Conservation (phyloP, 1,140 invertebrate species). For the Leptinotarsa undecemlineata region DNA sequence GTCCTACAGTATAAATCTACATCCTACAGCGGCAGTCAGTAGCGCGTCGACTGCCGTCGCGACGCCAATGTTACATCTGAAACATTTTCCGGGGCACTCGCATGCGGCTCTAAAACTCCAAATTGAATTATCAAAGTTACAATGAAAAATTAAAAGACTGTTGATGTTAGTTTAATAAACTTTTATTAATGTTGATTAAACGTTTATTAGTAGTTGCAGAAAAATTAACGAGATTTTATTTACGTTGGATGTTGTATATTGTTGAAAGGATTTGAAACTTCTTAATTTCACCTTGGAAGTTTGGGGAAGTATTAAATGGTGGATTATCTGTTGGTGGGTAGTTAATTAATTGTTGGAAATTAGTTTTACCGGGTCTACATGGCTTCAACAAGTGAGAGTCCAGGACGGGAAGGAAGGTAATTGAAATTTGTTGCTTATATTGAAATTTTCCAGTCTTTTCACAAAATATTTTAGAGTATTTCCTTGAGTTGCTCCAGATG, state of each 20-base stretch:
- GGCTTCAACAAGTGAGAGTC: conserved; percentile 41
- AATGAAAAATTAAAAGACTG: background rate
- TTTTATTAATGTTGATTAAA: background rate
- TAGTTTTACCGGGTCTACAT: conserved; percentile 22
- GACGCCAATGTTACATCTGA: conserved; percentile 18
- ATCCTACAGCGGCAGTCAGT: conserved; percentile 33
- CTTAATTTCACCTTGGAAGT: background rate
- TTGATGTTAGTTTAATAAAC: background rate
- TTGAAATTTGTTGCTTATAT: background rate
- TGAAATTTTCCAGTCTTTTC: background rate
- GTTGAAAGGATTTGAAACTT: conserved; percentile 7
- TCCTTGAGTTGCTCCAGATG: no score
- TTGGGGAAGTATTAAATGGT: background rate
- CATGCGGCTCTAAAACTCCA: background rate
- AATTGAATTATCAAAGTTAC: background rate
- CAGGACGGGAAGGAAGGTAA: conserved; percentile 41
- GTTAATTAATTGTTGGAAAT: conserved; percentile 24
- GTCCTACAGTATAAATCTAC: conserved; percentile 18
- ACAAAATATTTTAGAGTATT: no score
- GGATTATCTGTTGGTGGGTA: conserved; percentile 5
- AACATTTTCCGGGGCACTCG: conserved; percentile 21
- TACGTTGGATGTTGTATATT: conserved; percentile 16
- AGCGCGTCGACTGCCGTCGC: conserved; percentile 43
- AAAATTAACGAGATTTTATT: background rate
- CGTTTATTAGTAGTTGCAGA: background rate